A percentile compares a stretch with the other conserved stretches of the same genome.
Evolutionary conservation across 64 coral and sea anemone genomes (phyloP).

Genomic region (Montipora cactus): DNA sequence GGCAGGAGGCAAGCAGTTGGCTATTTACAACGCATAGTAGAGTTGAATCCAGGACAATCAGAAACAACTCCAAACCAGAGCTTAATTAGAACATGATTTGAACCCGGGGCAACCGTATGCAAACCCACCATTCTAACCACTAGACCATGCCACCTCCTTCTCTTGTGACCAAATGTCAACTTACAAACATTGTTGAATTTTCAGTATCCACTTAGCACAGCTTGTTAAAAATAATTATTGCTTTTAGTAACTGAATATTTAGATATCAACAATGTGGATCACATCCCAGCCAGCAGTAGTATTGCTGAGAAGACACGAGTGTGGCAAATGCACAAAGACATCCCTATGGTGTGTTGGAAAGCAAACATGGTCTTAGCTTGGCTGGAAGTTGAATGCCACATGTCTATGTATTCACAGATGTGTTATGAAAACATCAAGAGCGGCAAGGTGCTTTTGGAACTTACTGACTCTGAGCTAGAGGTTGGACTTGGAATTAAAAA

Average conservation of each 20-base stretch:
- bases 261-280: conserved; percentile 9
- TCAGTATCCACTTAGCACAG: neutral
- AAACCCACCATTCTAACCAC: too few species aligned
- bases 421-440: conserved; percentile 85
- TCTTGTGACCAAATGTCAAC: too few species aligned
- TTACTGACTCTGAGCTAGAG: conserved; percentile 74
- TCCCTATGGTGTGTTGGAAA: conserved; percentile 84
- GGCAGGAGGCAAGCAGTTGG: too few species aligned
- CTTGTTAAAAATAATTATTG: neutral
- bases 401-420: conserved; percentile 83
- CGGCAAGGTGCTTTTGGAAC: conserved; percentile 72
- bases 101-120: too few species aligned
- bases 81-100: too few species aligned
- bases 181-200: too few species aligned
- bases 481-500: conserved; percentile 68
- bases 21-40: too few species aligned
- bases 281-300: conserved; percentile 17
- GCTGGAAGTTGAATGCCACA: conserved; percentile 82
- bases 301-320: conserved; percentile 67
- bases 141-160: too few species aligned
- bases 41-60: too few species aligned
- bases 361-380: conserved; percentile 84
- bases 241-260: conserved; percentile 1
- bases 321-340: conserved; percentile 74
- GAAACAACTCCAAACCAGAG: too few species aligned